Base-by-base conservation (phyloP, 2,888 invertebrate species). In the Sarcophaga rosellei region DNA sequence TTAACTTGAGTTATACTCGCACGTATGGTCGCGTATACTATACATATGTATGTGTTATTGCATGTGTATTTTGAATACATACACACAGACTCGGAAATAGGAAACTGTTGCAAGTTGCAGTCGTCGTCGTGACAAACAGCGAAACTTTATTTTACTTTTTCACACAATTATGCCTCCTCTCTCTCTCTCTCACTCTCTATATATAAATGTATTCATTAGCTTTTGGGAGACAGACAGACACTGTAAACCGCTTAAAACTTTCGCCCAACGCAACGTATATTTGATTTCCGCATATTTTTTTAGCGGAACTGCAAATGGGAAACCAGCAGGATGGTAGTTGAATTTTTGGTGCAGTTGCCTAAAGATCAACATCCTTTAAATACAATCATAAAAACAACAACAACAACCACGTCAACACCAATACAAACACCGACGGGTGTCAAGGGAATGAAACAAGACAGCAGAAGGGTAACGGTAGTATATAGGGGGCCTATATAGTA, bases 261-360 rank as follows among this genome's bases (percentile, higher is more conserved):
- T 77, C 44, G 20, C 81, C 69, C 79, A 81, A 80, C 35, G 76
- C 79, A 80, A 59, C 79, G 79, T 81, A 87, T 70, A 83, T 79
- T 85, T 87, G 85, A 81, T 82, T 88, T 88, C 85, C 87, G 80
- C 69, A 35, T 75, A 78, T 81, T 88, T 85, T 80, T 85, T 80
- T 85, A 81, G 79, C 68, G 84, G 87, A 87, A 80, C 84, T 80
- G 77, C 77, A 84, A 85, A 87, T 87, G 83, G 84, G 81, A 86
- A 86, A 85, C 76, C 65, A 68, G 59, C 70, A 78, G 74, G 83
- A 83, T 81, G 83, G 47, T 35, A 57, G 72, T 69, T 76, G 82
- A 69, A 78, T 82, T 81, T 81, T 85, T 35, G 35, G 84, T 76
- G 66, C 81, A 70, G 63, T 70, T 79, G 53, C 61, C 69, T 80